Percentiles rank a stretch among this genome's conserved stretches.
Conservation (phyloP, 2,888 invertebrate species). For the Pachliopta kotzebuea region DNA sequence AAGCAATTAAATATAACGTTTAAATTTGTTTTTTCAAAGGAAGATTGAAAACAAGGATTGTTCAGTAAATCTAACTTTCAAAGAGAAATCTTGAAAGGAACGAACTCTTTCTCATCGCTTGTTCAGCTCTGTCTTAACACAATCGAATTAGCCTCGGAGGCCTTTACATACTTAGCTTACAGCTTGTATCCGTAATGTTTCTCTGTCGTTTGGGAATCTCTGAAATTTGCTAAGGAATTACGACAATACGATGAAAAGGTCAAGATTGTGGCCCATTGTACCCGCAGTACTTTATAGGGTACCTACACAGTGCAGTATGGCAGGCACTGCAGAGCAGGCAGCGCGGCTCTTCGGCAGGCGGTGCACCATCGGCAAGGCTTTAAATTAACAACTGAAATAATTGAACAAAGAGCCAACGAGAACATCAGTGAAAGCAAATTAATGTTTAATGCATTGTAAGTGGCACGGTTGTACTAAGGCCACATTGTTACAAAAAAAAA, state of each 20-base stretch:
- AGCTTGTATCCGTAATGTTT: constrained; percentile 33
- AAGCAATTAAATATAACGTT: too few species aligned
- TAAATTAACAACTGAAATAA: not conserved
- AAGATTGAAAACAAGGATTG: too few species aligned
- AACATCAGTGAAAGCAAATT: not conserved
- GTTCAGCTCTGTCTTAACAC: constrained; percentile 22
- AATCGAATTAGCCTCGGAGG: constrained; percentile 31
- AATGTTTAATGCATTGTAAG: constrained; percentile 5
- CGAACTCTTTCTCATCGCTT: not conserved
- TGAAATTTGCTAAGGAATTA: constrained; percentile 29
- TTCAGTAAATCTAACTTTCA: too few species aligned
- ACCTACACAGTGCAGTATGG: not conserved
- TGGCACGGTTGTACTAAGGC: constrained; percentile 27
- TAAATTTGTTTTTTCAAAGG: too few species aligned
- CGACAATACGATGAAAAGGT: constrained; percentile 26
- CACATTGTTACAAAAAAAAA: constrained; percentile 32
- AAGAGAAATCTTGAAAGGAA: too few species aligned
- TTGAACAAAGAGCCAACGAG: not conserved
- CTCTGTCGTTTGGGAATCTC: constrained; percentile 32
- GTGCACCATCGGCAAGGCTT: not conserved
- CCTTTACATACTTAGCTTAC: constrained; percentile 28
- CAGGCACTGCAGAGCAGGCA: not conserved
- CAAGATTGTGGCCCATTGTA: constrained; percentile 25
- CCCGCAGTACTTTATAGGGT: constrained; percentile 12
- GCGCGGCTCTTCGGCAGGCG: not conserved